These are phyloP conservation scores for Cettia cetti DNA, from an alignment of 2,113 vertebrate species.

Conservation along the genomic window DNA sequence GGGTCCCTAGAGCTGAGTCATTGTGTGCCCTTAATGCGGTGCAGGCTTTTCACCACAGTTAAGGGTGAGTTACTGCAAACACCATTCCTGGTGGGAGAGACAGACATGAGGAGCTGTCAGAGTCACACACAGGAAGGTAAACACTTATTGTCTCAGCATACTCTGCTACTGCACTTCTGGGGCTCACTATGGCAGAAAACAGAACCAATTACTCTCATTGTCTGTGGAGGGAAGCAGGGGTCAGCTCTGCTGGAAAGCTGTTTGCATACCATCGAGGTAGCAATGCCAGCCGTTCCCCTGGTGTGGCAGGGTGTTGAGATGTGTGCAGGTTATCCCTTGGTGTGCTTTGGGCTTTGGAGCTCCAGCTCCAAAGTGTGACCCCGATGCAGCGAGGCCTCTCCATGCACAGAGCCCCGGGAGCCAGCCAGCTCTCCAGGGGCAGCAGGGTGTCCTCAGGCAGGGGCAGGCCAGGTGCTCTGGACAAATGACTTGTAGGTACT, in stretches of 20 bases:
- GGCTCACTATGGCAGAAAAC: not conserved
- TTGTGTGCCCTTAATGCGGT: rapidly evolving
- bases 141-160: not conserved
- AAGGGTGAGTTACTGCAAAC: not conserved
- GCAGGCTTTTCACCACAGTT: not conserved
- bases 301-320: not conserved
- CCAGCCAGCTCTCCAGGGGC: not conserved
- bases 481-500: constrained; percentile 71
- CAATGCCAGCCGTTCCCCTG: not conserved
- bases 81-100: not conserved
- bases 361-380: not conserved
- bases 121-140: not conserved
- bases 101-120: not conserved
- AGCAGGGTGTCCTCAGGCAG: not conserved
- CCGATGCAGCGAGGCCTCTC: rapidly evolving
- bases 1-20: not conserved
- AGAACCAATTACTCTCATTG: rapidly evolving
- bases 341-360: not conserved
- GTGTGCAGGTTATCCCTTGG: not conserved
- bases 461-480: constrained; percentile 33
- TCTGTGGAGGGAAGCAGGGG: not conserved
- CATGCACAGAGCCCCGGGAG: not conserved
- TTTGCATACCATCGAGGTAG: rapidly evolving
- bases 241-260: not conserved
- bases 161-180: not conserved